Conservation (phyloP, 2,113 vertebrate species). For the Epinephelus lanceolatus region DNA sequence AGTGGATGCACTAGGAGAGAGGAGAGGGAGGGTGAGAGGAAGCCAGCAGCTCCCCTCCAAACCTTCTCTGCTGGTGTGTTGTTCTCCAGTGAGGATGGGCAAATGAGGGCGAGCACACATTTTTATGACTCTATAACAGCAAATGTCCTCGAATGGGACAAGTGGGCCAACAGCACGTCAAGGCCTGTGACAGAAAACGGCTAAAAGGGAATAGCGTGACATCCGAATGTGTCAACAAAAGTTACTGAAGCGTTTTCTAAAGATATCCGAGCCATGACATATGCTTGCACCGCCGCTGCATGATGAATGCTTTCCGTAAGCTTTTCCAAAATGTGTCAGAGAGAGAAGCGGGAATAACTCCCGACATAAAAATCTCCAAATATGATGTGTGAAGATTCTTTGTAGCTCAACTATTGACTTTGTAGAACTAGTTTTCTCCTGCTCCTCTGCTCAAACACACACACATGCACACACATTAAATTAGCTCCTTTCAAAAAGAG, state of each 20-base stretch:
- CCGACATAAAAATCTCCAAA: conserved; percentile 9
- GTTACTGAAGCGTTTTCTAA: conserved; percentile 42
- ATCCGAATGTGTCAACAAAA: conserved; percentile 63
- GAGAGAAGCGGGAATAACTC: conserved; percentile 13
- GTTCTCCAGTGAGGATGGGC: conserved; percentile 47
- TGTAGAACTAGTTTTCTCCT: background rate
- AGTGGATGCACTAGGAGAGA: conserved; percentile 54
- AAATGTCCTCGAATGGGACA: conserved; percentile 40
- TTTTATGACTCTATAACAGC: conserved; percentile 60
- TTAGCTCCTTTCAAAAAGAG: conserved; percentile 65
- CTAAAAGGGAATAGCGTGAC: conserved; percentile 40
- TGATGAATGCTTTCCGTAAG: conserved; percentile 40
- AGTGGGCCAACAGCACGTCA: conserved; percentile 32
- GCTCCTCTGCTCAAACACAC: conserved; percentile 2
- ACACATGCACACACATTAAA: conserved; percentile 58
- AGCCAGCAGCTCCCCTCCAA: conserved; percentile 15
- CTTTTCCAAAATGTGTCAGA: conserved; percentile 21
- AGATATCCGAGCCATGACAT: conserved; percentile 35
- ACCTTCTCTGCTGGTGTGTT: conserved; percentile 33
- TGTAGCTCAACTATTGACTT: conserved; percentile 18
- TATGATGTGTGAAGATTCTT: conserved; percentile 13
- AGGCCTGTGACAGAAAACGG: conserved; percentile 28
- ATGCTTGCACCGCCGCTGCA: background rate
- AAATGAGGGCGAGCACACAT: conserved; percentile 43
- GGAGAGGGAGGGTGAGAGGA: background rate